These are phyloP conservation scores for Drosophila athabasca DNA, from an alignment of 1,140 invertebrate species.

Conservation along the genomic window DNA sequence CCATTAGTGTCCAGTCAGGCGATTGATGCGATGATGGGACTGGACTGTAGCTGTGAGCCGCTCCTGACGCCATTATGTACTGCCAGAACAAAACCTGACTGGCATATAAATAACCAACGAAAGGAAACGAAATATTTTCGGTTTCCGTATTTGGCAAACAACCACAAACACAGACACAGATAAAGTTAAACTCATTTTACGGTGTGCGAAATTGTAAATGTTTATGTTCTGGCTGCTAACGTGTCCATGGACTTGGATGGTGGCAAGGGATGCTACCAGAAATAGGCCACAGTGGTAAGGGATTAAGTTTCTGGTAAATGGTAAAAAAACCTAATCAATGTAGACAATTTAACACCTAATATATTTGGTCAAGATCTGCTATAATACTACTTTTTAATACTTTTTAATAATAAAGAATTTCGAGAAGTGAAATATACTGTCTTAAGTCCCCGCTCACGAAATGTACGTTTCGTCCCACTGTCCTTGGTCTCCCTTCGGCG, in stretches of 20 bases:
- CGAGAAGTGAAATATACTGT: too few species aligned
- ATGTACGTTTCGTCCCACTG: slow-evolving; percentile 32
- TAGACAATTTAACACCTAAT: too few species aligned
- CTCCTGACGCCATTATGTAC: slow-evolving; percentile 68
- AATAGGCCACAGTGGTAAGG: background rate
- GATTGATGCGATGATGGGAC: slow-evolving; percentile 60
- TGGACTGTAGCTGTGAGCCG: slow-evolving; percentile 13
- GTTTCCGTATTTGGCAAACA: slow-evolving; percentile 68
- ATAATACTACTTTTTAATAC: too few species aligned
- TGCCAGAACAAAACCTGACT: slow-evolving; percentile 64
- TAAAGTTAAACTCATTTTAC: slow-evolving; percentile 81
- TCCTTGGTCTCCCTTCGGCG: slow-evolving; percentile 35
- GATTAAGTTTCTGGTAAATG: too few species aligned
- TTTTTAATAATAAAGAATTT: too few species aligned
- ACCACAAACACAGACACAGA: slow-evolving; percentile 74
- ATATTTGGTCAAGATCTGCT: too few species aligned
- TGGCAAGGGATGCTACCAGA: slow-evolving; percentile 6
- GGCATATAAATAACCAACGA: slow-evolving; percentile 78
- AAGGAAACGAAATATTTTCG: slow-evolving; percentile 64
- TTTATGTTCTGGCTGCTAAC: slow-evolving; percentile 51
- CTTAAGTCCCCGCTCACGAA: too few species aligned
- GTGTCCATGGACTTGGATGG: slow-evolving; percentile 36
- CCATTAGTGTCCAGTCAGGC: slow-evolving; percentile 78
- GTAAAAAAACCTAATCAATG: too few species aligned
- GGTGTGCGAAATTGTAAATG: slow-evolving; percentile 80